Conservation (phyloP, 1,140 invertebrate species). For the Drosophila littoralis region DNA sequence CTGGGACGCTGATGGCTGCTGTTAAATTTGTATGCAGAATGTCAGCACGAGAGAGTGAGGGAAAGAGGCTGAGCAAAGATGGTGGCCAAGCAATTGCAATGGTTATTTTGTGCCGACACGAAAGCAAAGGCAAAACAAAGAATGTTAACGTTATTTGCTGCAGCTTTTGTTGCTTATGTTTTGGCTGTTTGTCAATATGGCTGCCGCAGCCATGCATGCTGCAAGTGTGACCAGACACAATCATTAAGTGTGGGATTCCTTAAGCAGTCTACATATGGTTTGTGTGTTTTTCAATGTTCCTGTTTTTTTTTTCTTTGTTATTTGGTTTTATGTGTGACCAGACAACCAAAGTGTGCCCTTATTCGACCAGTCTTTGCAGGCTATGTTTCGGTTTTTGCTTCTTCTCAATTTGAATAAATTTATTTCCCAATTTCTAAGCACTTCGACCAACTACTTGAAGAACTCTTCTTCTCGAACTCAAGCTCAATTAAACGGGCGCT, state of each 20-base stretch:
- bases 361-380: not conserved
- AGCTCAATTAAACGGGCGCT: slow-evolving; percentile 26
- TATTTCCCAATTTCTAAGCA: slow-evolving; percentile 1
- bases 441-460: not conserved
- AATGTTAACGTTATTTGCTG: not conserved
- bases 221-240: slow-evolving; percentile 7
- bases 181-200: slow-evolving; percentile 5
- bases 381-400: not conserved
- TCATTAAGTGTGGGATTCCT: not conserved
- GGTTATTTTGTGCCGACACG: not conserved
- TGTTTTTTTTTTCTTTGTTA: not conserved
- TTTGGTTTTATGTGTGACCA: not conserved
- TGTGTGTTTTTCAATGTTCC: not conserved
- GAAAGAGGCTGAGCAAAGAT: not conserved
- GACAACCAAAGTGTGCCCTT: not conserved
- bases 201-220: not conserved
- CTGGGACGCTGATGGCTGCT: slow-evolving; percentile 35
- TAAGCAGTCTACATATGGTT: not conserved
- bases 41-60: not conserved
- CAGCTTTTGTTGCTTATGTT: not conserved
- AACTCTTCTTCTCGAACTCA: slow-evolving; percentile 5
- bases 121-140: not conserved
- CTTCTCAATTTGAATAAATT: slow-evolving; percentile 1
- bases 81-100: slow-evolving; percentile 8
- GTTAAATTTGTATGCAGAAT: slow-evolving; percentile 34